phyloP scores from a whole-genome alignment of 2,113 vertebrate genomes.

The Protobothrops mucrosquamatus region DNA sequence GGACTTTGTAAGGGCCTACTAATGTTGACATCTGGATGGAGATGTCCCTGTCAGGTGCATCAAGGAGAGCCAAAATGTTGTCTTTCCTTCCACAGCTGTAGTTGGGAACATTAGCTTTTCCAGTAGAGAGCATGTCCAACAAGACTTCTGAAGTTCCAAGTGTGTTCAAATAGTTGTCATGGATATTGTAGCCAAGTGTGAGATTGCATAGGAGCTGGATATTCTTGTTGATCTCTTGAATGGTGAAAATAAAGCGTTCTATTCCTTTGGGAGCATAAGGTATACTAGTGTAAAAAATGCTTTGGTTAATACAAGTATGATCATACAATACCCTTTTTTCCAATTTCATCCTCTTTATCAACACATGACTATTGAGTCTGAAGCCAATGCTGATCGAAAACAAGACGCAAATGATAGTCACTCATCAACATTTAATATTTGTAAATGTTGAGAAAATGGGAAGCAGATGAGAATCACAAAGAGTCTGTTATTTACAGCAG shows the following conservation, averaged over 20 bases:
- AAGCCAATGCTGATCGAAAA: background rate
- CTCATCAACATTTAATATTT: background rate
- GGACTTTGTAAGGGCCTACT: background rate
- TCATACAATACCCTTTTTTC: background rate
- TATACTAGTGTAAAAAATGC: background rate
- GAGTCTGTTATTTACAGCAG: background rate
- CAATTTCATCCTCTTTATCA: background rate
- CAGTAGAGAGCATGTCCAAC: background rate
- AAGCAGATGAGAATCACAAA: background rate
- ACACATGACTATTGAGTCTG: background rate
- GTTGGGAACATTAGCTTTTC: background rate
- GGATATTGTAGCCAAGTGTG: background rate
- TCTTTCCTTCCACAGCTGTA: background rate
- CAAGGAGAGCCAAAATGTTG: background rate
- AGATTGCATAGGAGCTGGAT: background rate
- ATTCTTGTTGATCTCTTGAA: background rate
- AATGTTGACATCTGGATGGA: background rate
- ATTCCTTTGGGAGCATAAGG: background rate
- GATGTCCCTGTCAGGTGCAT: background rate
- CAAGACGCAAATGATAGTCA: background rate
- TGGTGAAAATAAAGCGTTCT: background rate
- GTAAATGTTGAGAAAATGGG: background rate
- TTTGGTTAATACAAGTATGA: background rate
- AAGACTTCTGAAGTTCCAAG: background rate
- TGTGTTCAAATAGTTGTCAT: background rate